These are phyloP conservation scores for Menidia menidia DNA, from an alignment of 2,797 vertebrate genomes.

Conservation along the genomic window DNA sequence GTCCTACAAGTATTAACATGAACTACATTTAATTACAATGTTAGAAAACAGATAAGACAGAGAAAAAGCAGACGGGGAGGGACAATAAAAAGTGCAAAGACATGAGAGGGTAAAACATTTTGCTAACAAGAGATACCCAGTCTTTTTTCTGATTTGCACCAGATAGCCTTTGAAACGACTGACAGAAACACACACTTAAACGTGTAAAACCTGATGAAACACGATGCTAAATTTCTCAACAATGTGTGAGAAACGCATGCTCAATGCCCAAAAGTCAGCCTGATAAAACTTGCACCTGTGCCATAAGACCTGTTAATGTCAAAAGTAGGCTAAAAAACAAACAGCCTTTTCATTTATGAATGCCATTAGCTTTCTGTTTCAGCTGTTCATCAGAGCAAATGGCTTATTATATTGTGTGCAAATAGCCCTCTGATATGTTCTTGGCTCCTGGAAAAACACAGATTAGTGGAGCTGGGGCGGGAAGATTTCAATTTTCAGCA, in stretches of 20 bases:
- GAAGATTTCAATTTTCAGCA: not conserved
- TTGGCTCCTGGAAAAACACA: not conserved
- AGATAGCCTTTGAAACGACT: not conserved
- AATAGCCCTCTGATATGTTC: not conserved
- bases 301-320: too few species aligned
- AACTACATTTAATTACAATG: not conserved
- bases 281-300: not conserved
- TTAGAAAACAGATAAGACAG: constrained; percentile 5
- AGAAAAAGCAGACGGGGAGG: not conserved
- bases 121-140: constrained; percentile 8
- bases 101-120: not conserved
- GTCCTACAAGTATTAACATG: not conserved
- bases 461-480: not conserved
- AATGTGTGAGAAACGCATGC: not conserved
- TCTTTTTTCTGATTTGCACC: not conserved
- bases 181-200: not conserved
- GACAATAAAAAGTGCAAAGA: not conserved
- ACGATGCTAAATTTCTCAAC: not conserved
- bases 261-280: not conserved
- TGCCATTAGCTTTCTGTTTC: not conserved
- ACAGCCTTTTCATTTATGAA: not conserved
- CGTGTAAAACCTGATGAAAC: not conserved
- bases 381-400: not conserved
- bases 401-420: not conserved
- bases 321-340: not conserved